Evolutionary conservation across 2,888 invertebrate genomes (phyloP).

Genomic region (Neuroscelio doddi): DNA sequence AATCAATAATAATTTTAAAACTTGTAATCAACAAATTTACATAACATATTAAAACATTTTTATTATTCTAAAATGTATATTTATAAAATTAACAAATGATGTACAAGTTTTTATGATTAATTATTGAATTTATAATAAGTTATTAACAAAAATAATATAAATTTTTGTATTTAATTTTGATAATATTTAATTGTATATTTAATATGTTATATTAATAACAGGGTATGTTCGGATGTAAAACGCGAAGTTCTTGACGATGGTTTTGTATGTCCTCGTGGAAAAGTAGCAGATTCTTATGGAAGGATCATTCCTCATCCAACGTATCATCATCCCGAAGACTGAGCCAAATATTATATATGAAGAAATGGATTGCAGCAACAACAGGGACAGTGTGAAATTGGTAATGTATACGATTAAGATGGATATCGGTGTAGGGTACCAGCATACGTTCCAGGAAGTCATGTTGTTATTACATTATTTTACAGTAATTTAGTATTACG

Average conservation of each 20-base stretch:
- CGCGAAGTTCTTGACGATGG: constrained; percentile 82
- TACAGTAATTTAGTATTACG: constrained; percentile 71
- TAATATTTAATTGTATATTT: no score
- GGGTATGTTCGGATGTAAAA: constrained; percentile 74
- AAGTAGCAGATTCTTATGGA: constrained; percentile 79
- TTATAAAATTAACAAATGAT: no score
- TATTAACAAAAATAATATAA: no score
- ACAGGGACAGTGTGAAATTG: constrained; percentile 82
- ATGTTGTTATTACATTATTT: no score
- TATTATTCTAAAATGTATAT: no score
- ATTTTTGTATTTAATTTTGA: no score
- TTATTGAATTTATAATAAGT: no score
- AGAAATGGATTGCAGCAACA: constrained; percentile 84
- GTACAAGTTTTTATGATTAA: constrained; percentile 1
- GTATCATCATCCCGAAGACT: constrained; percentile 85
- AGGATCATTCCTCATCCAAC: constrained; percentile 83
- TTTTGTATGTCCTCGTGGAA: constrained; percentile 83
- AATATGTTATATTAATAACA: no score
- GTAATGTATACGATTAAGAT: constrained; percentile 85
- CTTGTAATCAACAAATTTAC: no score
- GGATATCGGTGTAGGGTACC: constrained; percentile 85
- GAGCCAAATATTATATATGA: constrained; percentile 88
- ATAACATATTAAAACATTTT: no score
- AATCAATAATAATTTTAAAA: no score
- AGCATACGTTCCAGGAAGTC: constrained; percentile 82